Conservation (phyloP, 2,797 vertebrate genomes). For the Parotocinclus haroldoi region DNA sequence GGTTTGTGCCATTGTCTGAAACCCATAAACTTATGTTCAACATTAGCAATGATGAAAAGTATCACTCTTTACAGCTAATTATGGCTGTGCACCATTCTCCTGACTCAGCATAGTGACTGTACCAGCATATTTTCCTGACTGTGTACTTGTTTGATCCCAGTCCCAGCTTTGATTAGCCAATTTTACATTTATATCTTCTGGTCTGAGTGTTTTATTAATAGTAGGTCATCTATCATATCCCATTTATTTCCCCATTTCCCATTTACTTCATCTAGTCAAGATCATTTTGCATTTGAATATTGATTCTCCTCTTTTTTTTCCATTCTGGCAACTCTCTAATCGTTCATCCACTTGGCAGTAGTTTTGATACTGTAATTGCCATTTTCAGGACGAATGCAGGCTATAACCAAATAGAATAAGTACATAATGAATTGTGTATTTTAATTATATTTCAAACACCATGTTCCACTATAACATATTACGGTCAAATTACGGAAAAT, state of each 20-base stretch:
- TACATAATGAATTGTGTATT: too few species aligned
- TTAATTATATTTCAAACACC: too few species aligned
- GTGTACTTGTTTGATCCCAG: slow-evolving; percentile 67
- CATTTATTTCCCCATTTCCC: slow-evolving; percentile 77
- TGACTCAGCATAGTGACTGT: slow-evolving; percentile 64
- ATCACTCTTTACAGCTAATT: slow-evolving; percentile 40
- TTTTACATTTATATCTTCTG: slow-evolving; percentile 71
- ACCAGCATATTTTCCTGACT: slow-evolving; percentile 59
- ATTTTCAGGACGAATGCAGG: slow-evolving; percentile 55
- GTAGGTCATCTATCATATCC: slow-evolving; percentile 80
- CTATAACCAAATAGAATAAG: slow-evolving; percentile 33
- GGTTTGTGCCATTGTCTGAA: slow-evolving; percentile 45
- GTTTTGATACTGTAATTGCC: slow-evolving; percentile 50
- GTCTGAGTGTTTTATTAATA: slow-evolving; percentile 76
- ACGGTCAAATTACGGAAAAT: too few species aligned
- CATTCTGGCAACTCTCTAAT: slow-evolving; percentile 52
- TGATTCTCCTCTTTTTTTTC: slow-evolving; percentile 53
- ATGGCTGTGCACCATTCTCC: slow-evolving; percentile 26
- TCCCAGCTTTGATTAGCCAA: slow-evolving; percentile 75
- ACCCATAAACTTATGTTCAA: slow-evolving; percentile 32
- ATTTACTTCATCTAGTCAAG: slow-evolving; percentile 73
- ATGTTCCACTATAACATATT: too few species aligned
- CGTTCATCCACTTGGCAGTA: slow-evolving; percentile 54
- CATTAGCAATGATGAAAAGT: slow-evolving; percentile 23
- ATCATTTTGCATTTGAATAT: slow-evolving; percentile 80